phyloP scores from a whole-genome alignment of 2,113 vertebrate genomes.

The Arvicanthis niloticus region DNA sequence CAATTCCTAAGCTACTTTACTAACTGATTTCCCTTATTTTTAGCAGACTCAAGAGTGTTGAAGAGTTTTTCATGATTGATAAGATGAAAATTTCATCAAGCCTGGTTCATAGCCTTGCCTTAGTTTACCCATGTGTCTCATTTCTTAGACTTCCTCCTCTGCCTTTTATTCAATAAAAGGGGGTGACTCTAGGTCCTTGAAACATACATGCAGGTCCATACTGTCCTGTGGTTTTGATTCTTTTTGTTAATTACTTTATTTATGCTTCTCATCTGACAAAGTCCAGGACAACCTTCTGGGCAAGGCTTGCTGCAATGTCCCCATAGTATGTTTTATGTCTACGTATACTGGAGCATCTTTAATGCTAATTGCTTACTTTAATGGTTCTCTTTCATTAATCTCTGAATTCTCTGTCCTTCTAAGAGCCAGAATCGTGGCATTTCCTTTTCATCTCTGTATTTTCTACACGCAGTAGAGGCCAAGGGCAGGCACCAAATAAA shows the following conservation, averaged over 20 bases:
- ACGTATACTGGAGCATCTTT: neutral
- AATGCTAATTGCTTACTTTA: neutral
- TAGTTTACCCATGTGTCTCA: neutral
- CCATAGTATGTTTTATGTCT: neutral
- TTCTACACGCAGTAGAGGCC: neutral
- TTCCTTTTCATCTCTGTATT: constrained; percentile 39
- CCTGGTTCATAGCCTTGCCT: neutral
- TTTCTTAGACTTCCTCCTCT: neutral
- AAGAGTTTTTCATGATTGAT: neutral
- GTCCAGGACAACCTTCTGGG: neutral
- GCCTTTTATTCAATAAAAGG: neutral
- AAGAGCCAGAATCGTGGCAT: neutral
- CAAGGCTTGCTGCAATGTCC: neutral
- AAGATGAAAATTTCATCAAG: neutral
- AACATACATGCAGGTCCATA: neutral
- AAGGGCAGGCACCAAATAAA: constrained; percentile 25
- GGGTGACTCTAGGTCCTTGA: neutral
- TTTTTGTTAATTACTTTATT: neutral
- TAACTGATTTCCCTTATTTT: constrained; percentile 14
- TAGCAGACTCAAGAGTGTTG: neutral
- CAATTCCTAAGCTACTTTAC: neutral
- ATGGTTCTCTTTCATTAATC: neutral
- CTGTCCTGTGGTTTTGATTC: rapidly evolving
- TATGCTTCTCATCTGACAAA: neutral
- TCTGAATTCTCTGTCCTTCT: neutral